phyloP scores from a whole-genome alignment of 2,797 vertebrate species.

The Acipenser oxyrinchus region DNA sequence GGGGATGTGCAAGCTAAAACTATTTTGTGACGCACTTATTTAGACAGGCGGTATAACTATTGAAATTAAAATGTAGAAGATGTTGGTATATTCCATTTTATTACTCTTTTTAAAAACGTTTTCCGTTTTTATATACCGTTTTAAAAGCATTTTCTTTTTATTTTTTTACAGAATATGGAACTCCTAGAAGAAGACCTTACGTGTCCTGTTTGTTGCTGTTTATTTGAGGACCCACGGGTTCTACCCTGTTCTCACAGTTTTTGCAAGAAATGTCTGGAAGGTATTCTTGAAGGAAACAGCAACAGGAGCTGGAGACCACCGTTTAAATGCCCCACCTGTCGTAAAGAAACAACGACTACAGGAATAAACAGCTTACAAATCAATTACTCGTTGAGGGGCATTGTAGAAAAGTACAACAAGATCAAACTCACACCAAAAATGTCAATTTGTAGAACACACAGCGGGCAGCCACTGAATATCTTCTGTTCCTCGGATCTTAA shows the following conservation, averaged over 20 bases:
- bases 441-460: slow-evolving; percentile 77
- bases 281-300: slow-evolving; percentile 77
- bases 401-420: slow-evolving; percentile 90
- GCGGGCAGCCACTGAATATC: slow-evolving; percentile 84
- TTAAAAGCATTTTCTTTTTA: too few species aligned
- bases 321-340: slow-evolving; percentile 89
- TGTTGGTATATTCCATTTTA: too few species aligned
- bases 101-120: too few species aligned
- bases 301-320: slow-evolving; percentile 66
- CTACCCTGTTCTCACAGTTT: slow-evolving; percentile 91
- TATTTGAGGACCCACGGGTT: slow-evolving; percentile 90
- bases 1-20: too few species aligned
- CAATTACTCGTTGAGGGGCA: slow-evolving; percentile 86
- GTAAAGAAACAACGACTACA: slow-evolving; percentile 81
- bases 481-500: slow-evolving; percentile 86
- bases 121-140: too few species aligned
- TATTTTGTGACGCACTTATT: too few species aligned
- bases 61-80: too few species aligned
- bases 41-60: too few species aligned
- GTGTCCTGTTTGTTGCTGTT: slow-evolving; percentile 87
- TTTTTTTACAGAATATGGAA: slow-evolving; percentile 74
- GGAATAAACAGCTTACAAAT: slow-evolving; percentile 79
- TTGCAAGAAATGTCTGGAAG: slow-evolving; percentile 89
- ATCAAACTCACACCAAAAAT: slow-evolving; percentile 76
- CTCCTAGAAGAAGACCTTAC: slow-evolving; percentile 93